Evolutionary conservation across 2,113 vertebrate species (phyloP).

Genomic region (Paracanthobrama guichenoti): DNA sequence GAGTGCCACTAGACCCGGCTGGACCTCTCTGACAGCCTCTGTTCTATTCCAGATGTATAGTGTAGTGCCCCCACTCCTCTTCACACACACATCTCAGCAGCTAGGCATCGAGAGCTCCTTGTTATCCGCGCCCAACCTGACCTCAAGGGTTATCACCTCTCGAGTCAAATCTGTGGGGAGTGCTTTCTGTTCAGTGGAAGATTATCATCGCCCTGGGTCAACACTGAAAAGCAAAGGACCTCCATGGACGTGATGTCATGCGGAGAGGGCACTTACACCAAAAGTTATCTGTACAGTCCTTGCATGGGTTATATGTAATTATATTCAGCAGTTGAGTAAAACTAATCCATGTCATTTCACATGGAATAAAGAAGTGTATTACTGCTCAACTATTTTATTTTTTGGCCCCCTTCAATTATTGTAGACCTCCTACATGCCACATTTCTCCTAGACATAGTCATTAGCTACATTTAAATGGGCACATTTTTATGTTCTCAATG

Average conservation of each 20-base stretch:
- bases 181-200: slow-evolving; percentile 53
- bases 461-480: background rate
- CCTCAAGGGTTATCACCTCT: slow-evolving; percentile 47
- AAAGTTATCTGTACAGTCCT: background rate
- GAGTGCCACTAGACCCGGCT: slow-evolving; percentile 56
- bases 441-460: background rate
- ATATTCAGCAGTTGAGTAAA: slow-evolving; percentile 3
- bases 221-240: slow-evolving; percentile 66
- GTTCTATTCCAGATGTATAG: slow-evolving; percentile 76
- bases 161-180: slow-evolving; percentile 57
- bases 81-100: slow-evolving; percentile 64
- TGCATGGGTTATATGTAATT: slow-evolving; percentile 9
- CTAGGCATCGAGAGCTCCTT: slow-evolving; percentile 39
- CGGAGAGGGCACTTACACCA: slow-evolving; percentile 4
- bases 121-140: slow-evolving; percentile 53
- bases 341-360: background rate
- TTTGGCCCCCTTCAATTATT: background rate
- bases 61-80: slow-evolving; percentile 75
- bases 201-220: slow-evolving; percentile 64
- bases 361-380: background rate
- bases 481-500: background rate
- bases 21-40: slow-evolving; percentile 56
- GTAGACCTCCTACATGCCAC: background rate
- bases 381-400: background rate
- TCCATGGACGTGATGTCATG: slow-evolving; percentile 61